Conservation (phyloP, 2,797 vertebrate genomes). For the Mastacembelus armatus region DNA sequence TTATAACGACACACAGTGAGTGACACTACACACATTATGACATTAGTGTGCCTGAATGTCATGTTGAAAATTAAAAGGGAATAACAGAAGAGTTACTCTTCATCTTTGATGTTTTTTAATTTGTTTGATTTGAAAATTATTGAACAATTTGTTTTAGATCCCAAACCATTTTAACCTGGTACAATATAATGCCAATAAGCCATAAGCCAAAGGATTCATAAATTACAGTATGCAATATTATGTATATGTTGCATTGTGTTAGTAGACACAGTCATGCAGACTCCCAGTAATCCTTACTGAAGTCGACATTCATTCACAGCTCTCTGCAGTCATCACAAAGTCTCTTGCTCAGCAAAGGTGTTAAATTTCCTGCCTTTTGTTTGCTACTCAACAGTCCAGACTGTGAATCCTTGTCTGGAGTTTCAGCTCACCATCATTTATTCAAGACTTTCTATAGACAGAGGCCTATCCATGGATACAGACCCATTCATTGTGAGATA, state of each 20-base stretch:
- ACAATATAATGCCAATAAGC: too few relatives aligned
- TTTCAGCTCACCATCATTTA: slow-evolving; percentile 69
- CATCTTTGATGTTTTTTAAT: too few relatives aligned
- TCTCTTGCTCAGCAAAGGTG: slow-evolving; percentile 26
- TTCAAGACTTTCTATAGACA: slow-evolving; percentile 43
- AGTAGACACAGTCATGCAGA: not conserved
- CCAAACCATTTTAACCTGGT: too few relatives aligned
- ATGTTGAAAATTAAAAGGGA: not conserved
- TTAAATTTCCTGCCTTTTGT: slow-evolving; percentile 54
- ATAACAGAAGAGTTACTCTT: too few relatives aligned
- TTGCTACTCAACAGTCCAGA: slow-evolving; percentile 31
- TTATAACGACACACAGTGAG: slow-evolving; percentile 74
- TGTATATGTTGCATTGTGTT: not conserved
- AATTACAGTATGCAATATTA: too few relatives aligned
- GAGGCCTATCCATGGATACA: not conserved
- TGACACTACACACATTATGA: not conserved
- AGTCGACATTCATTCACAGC: slow-evolving; percentile 15
- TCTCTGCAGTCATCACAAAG: not conserved
- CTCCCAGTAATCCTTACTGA: slow-evolving; percentile 2
- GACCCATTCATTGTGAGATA: slow-evolving; percentile 16
- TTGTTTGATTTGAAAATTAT: too few relatives aligned
- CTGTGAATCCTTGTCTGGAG: slow-evolving; percentile 44
- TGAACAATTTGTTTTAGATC: too few relatives aligned
- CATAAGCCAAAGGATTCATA: too few relatives aligned
- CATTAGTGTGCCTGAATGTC: too few relatives aligned